These are phyloP conservation scores for Eledona agricola DNA, from an alignment of 2,888 invertebrate species.

Conservation along the genomic window DNA sequence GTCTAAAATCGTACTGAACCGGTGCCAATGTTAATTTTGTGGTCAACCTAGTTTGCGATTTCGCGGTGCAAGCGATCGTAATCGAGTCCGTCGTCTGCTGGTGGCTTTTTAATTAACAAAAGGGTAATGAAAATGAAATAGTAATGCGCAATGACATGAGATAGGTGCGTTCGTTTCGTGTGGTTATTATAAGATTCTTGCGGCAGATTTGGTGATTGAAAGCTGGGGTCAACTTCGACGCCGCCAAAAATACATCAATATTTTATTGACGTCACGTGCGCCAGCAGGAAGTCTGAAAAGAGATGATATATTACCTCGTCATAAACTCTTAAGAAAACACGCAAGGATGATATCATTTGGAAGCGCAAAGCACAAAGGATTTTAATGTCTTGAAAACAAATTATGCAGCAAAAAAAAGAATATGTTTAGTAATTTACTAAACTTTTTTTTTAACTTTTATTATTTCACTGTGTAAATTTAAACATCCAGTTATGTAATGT, in stretches of 20 bases:
- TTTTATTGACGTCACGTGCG: conserved; percentile 13
- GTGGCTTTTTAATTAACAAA: conserved; percentile 1
- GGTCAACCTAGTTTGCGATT: conserved; percentile 13
- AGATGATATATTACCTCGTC: conserved; percentile 8
- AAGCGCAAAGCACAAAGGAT: too few relatives aligned
- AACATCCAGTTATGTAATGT: too few relatives aligned
- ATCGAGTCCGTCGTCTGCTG: too few relatives aligned
- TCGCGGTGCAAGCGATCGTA: background rate
- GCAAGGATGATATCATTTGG: conserved; percentile 7
- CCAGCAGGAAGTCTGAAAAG: background rate
- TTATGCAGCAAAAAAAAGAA: background rate
- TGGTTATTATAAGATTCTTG: too few relatives aligned
- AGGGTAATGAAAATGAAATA: too few relatives aligned
- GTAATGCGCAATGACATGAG: too few relatives aligned
- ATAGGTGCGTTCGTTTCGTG: too few relatives aligned
- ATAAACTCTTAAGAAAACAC: conserved; percentile 3
- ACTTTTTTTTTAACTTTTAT: too few relatives aligned
- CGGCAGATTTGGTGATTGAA: background rate
- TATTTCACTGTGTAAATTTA: too few relatives aligned
- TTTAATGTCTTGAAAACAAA: too few relatives aligned
- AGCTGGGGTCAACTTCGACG: conserved; percentile 7
- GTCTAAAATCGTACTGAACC: conserved; percentile 19
- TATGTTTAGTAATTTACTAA: too few relatives aligned
- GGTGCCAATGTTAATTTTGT: conserved; percentile 28
- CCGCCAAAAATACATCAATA: conserved; percentile 21